Conservation (phyloP, 1,140 invertebrate genomes). For the Lithobius niger region DNA sequence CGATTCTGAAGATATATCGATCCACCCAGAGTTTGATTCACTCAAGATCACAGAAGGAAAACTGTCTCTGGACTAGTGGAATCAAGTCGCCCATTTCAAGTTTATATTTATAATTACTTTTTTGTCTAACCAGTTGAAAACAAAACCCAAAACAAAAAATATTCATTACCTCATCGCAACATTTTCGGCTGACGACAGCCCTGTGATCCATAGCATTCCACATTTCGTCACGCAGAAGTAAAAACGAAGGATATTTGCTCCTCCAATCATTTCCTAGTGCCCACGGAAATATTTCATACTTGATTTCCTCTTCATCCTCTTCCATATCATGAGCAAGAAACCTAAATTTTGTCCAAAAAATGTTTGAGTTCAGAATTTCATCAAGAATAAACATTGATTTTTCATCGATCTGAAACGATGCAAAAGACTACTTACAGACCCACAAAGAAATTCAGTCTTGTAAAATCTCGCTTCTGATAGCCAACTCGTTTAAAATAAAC, state of each 20-base stretch:
- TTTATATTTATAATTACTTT: no score
- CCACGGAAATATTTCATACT: slow-evolving; percentile 40
- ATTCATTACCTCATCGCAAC: slow-evolving; percentile 43
- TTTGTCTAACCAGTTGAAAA: no score
- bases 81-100: no score
- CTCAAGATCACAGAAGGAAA: no score
- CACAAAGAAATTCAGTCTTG: slow-evolving; percentile 40
- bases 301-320: slow-evolving; percentile 42
- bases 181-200: slow-evolving; percentile 37
- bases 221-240: slow-evolving; percentile 33
- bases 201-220: slow-evolving; percentile 37
- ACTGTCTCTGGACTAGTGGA: no score
- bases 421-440: slow-evolving; percentile 37
- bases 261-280: slow-evolving; percentile 32
- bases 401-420: neutral
- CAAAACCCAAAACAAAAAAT: no score
- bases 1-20: no score
- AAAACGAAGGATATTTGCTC: slow-evolving; percentile 28
- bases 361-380: neutral
- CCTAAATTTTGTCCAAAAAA: slow-evolving; percentile 22
- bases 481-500: slow-evolving; percentile 41
- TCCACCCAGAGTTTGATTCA: no score
- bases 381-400: neutral
- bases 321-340: slow-evolving; percentile 46
- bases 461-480: slow-evolving; percentile 35